Evolutionary conservation across 2,888 invertebrate genomes (phyloP), one percentile per base, ranked within the genome.

Genomic region (Entomobrya multifasciata): DNA sequence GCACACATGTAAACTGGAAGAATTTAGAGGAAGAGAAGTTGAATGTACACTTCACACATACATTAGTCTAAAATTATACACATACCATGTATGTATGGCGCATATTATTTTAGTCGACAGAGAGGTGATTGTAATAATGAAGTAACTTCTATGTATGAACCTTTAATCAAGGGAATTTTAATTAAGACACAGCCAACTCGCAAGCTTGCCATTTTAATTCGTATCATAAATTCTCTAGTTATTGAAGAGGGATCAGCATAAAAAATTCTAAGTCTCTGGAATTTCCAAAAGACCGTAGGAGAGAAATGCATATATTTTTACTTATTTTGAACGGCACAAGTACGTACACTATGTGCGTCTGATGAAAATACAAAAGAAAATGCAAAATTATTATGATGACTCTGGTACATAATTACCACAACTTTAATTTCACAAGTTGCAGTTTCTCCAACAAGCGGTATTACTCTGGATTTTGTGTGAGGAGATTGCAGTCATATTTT

Each of bases 81-180:
- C n/a, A 60, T 60, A 11, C 36, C 17, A n/a, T 8, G 30, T 65
- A 17, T 65, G 41, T 22, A 36, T 36, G 55, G n/a, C 20, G 55
- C 20, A 55, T 13, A 55, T 20, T 6, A 17, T 20, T 20, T 6
- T 36, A 55, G 11, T 13, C 20, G 20, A 20, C 20, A 55, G 55
- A 55, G 15, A 60, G 17, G 36, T 3, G 15, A 1, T 11, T 5
- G 65, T 41, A 22, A 20, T 65, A 65, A 65, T 36, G 65, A 17
- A 41, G 36, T 30, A 74, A 74, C 49, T 67, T 36, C 30, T 17
- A 30, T 8, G n/a, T 27, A 49, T n/a, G 52, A 52, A 62, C 74
- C 49, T 74, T 74, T 82, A 74, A 82, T 82, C 82, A 74, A 74
- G 55, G 62, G 62, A 72, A 72, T 82, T 81, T 82, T 82, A 81